Conservation (phyloP, 2,113 vertebrate species). For the Talpa occidentalis region DNA sequence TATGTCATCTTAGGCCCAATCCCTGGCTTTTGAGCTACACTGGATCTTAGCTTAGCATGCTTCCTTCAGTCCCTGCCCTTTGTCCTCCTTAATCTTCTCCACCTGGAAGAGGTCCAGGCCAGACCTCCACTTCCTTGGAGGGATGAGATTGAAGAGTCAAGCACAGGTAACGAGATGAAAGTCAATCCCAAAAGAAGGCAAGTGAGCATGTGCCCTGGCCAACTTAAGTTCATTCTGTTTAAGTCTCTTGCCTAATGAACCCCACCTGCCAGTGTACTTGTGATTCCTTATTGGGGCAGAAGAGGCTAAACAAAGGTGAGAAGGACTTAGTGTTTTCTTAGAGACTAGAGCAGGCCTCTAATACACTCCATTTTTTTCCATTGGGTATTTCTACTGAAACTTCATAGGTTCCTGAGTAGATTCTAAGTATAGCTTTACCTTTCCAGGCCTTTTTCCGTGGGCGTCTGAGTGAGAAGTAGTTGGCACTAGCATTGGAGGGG, state of each 20-base stretch:
- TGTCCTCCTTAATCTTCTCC: neutral
- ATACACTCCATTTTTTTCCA: neutral
- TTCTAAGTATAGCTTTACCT: neutral
- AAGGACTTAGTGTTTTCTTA: neutral
- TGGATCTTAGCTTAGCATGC: neutral
- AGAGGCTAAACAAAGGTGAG: neutral
- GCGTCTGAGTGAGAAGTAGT: neutral
- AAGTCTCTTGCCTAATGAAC: neutral
- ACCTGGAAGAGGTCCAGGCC: neutral
- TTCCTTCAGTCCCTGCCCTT: neutral
- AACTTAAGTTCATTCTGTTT: fast-evolving
- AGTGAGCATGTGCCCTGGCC: neutral
- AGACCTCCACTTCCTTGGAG: neutral
- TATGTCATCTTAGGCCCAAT: neutral
- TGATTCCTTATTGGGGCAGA: fast-evolving
- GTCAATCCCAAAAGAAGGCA: neutral
- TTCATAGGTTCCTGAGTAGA: neutral
- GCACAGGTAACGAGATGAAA: neutral
- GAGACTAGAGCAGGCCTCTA: neutral
- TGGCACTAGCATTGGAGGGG: neutral
- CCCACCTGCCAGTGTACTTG: too few relatives aligned
- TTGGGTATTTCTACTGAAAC: neutral
- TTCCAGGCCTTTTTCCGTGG: neutral
- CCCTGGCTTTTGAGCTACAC: neutral
- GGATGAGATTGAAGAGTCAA: neutral